phyloP scores from a whole-genome alignment of 2,113 vertebrate genomes.

The Ctenodactylus gundi region DNA sequence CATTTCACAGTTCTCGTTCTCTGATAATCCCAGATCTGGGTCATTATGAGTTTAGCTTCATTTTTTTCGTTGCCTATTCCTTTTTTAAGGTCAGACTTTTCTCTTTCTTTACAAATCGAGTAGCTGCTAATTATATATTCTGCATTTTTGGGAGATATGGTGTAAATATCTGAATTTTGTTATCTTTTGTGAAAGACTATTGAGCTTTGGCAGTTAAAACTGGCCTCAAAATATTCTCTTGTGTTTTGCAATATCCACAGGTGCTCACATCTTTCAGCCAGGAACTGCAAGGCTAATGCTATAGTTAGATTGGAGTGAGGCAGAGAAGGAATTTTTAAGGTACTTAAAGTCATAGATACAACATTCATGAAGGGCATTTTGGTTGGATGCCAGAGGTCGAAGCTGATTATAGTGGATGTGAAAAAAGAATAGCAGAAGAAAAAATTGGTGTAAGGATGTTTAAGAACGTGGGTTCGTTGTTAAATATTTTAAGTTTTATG shows the following conservation, averaged over 20 bases:
- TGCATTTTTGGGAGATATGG: neutral
- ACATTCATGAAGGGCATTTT: neutral
- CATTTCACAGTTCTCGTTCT: neutral
- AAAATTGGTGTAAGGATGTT: neutral
- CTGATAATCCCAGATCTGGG: neutral
- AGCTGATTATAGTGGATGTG: neutral
- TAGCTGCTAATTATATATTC: neutral
- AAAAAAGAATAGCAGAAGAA: neutral
- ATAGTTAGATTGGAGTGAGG: neutral
- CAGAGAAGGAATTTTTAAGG: neutral
- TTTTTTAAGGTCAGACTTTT: neutral
- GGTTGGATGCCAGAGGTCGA: neutral
- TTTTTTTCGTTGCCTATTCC: neutral
- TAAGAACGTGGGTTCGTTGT: neutral
- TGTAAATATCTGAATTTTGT: neutral
- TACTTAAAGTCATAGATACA: neutral
- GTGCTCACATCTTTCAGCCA: neutral
- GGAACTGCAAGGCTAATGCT: neutral
- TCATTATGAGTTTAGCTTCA: neutral
- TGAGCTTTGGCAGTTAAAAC: neutral
- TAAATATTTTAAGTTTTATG: neutral
- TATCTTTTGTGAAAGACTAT: neutral
- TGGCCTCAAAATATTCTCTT: neutral
- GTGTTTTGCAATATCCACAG: neutral
- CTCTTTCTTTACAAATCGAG: neutral